Evolutionary conservation across 2,113 vertebrate genomes (phyloP).

Genomic region (Octodon degus): DNA sequence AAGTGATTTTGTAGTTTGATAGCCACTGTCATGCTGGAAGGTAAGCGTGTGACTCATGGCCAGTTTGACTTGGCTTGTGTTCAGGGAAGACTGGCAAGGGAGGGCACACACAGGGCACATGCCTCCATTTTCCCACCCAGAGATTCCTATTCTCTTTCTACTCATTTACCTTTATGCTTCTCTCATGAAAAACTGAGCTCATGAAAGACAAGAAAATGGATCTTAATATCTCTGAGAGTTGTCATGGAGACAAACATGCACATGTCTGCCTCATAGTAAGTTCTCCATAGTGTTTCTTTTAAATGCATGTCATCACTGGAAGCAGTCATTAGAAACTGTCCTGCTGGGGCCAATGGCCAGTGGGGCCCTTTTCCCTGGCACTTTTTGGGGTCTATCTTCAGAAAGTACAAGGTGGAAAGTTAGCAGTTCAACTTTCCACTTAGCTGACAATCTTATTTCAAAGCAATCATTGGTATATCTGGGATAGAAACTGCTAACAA

Average conservation of each 20-base stretch:
- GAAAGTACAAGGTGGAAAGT: background rate
- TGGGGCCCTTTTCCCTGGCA: no score
- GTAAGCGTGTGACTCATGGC: background rate
- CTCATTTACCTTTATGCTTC: background rate
- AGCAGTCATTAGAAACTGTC: background rate
- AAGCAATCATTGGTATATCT: background rate
- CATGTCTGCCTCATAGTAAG: background rate
- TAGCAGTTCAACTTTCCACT: background rate
- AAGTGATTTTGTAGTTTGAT: fast-evolving
- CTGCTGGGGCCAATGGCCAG: background rate
- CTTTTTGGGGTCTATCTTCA: background rate
- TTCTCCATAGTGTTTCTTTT: background rate
- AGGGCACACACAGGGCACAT: fast-evolving
- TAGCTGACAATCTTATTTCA: background rate
- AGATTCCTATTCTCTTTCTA: background rate
- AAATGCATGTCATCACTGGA: no score
- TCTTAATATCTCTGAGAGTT: background rate
- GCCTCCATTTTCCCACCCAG: no score
- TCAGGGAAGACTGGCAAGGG: fast-evolving
- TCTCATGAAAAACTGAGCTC: background rate
- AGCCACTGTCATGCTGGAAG: background rate
- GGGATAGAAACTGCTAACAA: background rate
- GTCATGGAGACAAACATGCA: fast-evolving
- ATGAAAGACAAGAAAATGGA: no score
- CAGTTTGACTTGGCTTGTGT: background rate